A percentile compares a stretch with the other conserved stretches of the same genome.
phyloP scores from a whole-genome alignment of 2,797 vertebrate species.

The Moxostoma hubbsi region DNA sequence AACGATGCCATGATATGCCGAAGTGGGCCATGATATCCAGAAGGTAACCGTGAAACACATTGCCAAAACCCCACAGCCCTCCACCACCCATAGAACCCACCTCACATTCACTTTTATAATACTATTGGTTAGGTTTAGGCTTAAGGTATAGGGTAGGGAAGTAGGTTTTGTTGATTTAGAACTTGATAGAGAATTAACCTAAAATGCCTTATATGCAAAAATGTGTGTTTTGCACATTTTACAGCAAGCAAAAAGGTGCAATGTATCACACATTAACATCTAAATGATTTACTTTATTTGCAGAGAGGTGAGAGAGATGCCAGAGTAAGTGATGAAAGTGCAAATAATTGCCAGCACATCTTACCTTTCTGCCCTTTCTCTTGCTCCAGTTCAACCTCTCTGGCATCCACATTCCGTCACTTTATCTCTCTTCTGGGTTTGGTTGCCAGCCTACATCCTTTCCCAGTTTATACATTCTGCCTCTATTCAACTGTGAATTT shows the following conservation, averaged over 20 bases:
- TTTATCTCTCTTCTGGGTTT: constrained; percentile 14
- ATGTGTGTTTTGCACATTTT: not conserved
- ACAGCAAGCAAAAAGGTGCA: not conserved
- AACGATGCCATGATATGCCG: no score
- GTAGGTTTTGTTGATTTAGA: no score
- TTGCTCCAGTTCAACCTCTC: not conserved
- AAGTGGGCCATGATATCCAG: no score
- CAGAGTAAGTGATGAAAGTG: constrained; percentile 62
- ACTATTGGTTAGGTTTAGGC: no score
- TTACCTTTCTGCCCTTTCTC: not conserved
- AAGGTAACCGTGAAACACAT: no score
- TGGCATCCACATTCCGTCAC: constrained; percentile 3
- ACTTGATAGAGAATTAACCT: no score
- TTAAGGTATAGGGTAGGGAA: no score
- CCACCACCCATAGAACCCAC: no score
- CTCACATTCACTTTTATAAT: no score
- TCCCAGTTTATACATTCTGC: constrained; percentile 1
- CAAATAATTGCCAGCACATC: constrained; percentile 63
- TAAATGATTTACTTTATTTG: constrained; percentile 68
- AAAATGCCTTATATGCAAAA: not conserved
- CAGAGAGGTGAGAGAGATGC: constrained; percentile 66
- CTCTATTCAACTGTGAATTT: not conserved
- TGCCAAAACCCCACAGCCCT: no score
- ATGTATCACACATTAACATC: constrained; percentile 67
- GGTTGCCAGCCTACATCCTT: not conserved